These are phyloP conservation scores for Mesocricetus auratus DNA, from an alignment of 2,113 vertebrate species.

Conservation along the genomic window DNA sequence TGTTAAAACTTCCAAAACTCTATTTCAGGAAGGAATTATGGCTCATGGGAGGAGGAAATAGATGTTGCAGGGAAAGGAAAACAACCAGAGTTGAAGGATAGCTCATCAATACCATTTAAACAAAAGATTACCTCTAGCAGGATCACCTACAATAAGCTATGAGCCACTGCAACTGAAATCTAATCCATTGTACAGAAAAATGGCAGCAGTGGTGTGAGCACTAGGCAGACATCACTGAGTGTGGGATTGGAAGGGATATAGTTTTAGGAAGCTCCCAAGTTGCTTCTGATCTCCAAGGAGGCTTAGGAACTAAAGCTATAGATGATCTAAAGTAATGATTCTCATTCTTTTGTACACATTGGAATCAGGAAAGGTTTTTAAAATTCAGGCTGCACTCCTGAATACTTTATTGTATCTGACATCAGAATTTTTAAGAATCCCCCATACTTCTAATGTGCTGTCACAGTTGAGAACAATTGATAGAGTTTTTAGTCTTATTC, in stretches of 20 bases:
- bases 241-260: neutral
- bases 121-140: neutral
- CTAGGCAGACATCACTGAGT: neutral
- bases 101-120: neutral
- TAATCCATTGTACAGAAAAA: neutral
- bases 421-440: neutral
- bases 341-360: neutral
- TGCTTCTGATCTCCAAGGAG: neutral
- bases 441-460: neutral
- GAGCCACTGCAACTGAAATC: neutral
- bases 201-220: neutral
- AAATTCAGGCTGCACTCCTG: neutral
- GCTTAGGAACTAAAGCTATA: neutral
- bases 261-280: neutral
- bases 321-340: neutral
- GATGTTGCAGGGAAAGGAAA: neutral
- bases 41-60: neutral
- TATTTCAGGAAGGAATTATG: neutral
- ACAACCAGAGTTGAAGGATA: neutral
- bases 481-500: constrained; percentile 22
- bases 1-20: constrained; percentile 1
- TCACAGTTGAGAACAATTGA: neutral
- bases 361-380: neutral
- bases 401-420: constrained; percentile 22
- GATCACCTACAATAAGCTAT: neutral